Evolutionary conservation across 2,888 invertebrate species (phyloP).

Genomic region (Ametastegia equiseti): DNA sequence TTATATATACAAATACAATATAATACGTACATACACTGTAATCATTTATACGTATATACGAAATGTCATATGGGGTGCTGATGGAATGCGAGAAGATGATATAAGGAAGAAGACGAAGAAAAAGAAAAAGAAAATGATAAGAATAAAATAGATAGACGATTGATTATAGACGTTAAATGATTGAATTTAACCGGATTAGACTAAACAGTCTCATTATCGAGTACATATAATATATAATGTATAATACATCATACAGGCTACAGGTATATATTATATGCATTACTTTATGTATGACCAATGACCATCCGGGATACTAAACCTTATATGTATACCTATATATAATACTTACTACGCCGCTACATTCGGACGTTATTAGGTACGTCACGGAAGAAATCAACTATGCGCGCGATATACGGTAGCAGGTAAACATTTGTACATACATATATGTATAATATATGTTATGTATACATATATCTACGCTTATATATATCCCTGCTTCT

Average conservation of each 20-base stretch:
- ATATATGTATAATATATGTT: too few relatives aligned
- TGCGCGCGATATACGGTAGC: too few relatives aligned
- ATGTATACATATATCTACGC: too few relatives aligned
- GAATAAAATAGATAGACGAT: too few relatives aligned
- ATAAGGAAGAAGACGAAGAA: not conserved
- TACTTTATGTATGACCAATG: too few relatives aligned
- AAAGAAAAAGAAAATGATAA: not conserved
- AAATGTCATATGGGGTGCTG: not conserved
- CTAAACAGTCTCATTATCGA: not conserved
- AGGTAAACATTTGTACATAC: too few relatives aligned
- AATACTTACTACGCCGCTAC: not conserved
- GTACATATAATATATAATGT: not conserved
- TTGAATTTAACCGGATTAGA: conserved; percentile 26
- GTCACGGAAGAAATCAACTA: too few relatives aligned
- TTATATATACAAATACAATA: conserved; percentile 2
- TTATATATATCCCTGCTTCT: too few relatives aligned
- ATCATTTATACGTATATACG: not conserved
- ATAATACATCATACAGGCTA: too few relatives aligned
- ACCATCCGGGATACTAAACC: too few relatives aligned
- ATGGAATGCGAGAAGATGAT: not conserved
- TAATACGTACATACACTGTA: not conserved
- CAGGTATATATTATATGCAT: not conserved
- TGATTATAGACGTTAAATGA: too few relatives aligned
- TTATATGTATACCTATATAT: not conserved
- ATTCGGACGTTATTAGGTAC: too few relatives aligned